These are phyloP conservation scores for Rugalucina vietnamica DNA, from an alignment of 2,888 invertebrate genomes.

Conservation along the genomic window DNA sequence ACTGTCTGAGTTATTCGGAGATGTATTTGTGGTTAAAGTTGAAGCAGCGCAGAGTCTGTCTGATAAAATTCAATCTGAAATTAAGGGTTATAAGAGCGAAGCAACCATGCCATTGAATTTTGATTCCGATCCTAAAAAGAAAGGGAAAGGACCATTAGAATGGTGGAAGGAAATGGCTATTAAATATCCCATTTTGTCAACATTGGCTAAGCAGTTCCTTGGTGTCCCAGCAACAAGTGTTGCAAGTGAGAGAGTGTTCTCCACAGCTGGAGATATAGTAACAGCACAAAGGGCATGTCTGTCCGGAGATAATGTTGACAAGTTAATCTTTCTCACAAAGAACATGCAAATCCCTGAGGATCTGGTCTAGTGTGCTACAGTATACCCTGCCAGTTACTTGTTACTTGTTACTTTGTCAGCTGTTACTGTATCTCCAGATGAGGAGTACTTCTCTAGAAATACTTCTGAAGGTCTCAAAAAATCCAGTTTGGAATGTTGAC, in stretches of 20 bases:
- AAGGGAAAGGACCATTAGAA: not conserved
- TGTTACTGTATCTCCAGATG: too few relatives aligned
- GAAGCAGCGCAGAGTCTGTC: conserved; percentile 3
- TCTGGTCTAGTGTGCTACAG: too few relatives aligned
- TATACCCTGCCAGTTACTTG: too few relatives aligned
- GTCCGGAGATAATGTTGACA: not conserved
- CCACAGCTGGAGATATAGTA: not conserved
- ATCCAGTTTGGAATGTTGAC: too few relatives aligned
- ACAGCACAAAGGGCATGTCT: conserved; percentile 1
- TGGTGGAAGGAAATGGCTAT: not conserved
- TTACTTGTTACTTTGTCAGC: too few relatives aligned
- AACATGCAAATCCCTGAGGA: too few relatives aligned
- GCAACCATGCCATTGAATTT: not conserved
- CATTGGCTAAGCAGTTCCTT: not conserved
- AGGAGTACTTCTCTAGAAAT: too few relatives aligned
- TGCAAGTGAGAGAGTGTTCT: not conserved
- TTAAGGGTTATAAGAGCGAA: conserved; percentile 17
- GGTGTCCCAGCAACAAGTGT: not conserved
- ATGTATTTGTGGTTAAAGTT: conserved; percentile 38
- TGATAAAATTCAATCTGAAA: conserved; percentile 15
- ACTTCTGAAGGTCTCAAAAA: too few relatives aligned
- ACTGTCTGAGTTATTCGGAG: conserved; percentile 28
- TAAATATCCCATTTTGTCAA: not conserved
- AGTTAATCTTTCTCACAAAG: conserved; percentile 3
- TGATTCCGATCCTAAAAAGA: too few relatives aligned